phyloP scores from a whole-genome alignment of 2,888 invertebrate species.

The Melipona beecheii region DNA sequence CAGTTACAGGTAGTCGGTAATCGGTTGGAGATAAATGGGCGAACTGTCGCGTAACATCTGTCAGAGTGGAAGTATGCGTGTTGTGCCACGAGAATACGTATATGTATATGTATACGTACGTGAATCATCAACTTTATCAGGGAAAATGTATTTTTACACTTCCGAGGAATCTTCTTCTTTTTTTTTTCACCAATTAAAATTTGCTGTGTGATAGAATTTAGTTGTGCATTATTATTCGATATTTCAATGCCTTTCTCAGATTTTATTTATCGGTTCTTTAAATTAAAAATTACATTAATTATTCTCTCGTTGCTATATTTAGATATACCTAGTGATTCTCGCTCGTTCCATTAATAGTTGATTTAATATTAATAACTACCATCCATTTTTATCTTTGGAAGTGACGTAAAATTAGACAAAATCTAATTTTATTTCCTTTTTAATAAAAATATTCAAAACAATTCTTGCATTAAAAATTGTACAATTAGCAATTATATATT shows the following conservation, averaged over 20 bases:
- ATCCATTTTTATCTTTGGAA: too few species aligned
- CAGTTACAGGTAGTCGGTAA: slow-evolving; percentile 8
- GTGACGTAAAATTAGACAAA: too few species aligned
- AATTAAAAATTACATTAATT: too few species aligned
- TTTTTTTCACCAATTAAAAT: neutral
- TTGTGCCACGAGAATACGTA: neutral
- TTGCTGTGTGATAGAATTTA: neutral
- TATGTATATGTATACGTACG: too few species aligned
- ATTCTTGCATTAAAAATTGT: neutral
- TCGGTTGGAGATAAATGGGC: slow-evolving; percentile 15
- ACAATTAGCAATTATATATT: neutral
- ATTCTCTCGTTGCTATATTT: too few species aligned
- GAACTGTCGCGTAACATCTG: neutral
- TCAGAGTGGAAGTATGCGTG: neutral
- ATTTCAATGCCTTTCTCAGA: neutral
- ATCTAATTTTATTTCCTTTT: too few species aligned
- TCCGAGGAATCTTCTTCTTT: neutral
- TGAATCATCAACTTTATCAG: neutral
- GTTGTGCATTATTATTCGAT: fast-evolving
- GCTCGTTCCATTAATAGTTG: too few species aligned
- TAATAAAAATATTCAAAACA: neutral
- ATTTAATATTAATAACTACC: too few species aligned
- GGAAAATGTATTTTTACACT: neutral
- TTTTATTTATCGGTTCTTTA: neutral
- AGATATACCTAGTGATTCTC: too few species aligned